phyloP scores from a whole-genome alignment of 2,888 invertebrate genomes.

The Biston stratarius region DNA sequence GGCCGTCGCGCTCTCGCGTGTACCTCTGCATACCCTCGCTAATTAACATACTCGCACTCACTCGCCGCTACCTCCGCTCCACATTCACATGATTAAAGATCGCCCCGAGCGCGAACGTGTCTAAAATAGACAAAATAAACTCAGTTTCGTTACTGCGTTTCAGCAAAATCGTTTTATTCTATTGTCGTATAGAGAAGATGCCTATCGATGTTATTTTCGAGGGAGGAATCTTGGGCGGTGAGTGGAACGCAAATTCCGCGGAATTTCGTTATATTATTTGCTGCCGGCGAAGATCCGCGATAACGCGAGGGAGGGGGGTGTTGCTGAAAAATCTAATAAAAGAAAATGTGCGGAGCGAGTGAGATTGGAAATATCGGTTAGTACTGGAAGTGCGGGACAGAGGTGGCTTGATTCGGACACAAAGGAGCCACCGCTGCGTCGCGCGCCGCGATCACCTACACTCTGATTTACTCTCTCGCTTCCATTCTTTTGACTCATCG shows the following conservation, averaged over 20 bases:
- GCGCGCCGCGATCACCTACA: slow-evolving; percentile 4
- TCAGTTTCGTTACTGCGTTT: slow-evolving; percentile 53
- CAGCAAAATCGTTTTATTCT: slow-evolving; percentile 57
- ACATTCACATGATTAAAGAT: slow-evolving; percentile 58
- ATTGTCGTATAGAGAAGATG: slow-evolving; percentile 65
- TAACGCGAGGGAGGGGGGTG: slow-evolving; percentile 56
- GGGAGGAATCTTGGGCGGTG: slow-evolving; percentile 50
- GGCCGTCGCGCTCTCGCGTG: slow-evolving; percentile 47
- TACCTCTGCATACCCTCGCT: slow-evolving; percentile 60
- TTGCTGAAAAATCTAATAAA: slow-evolving; percentile 74
- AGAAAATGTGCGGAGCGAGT: slow-evolving; percentile 57
- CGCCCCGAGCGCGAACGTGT: slow-evolving; percentile 47
- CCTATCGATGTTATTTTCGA: slow-evolving; percentile 60
- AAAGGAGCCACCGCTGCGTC: slow-evolving; percentile 21
- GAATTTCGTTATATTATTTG: slow-evolving; percentile 77
- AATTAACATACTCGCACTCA: slow-evolving; percentile 62
- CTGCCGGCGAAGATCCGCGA: slow-evolving; percentile 67
- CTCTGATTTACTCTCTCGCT: slow-evolving; percentile 22
- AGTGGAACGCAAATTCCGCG: slow-evolving; percentile 69
- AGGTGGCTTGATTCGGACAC: slow-evolving; percentile 43
- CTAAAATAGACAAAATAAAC: slow-evolving; percentile 48
- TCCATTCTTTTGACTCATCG: slow-evolving; percentile 28
- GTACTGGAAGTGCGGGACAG: slow-evolving; percentile 44
- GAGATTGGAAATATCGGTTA: slow-evolving; percentile 71
- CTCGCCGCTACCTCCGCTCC: slow-evolving; percentile 41